Base-by-base conservation (phyloP, 2,797 vertebrate species). In the Avahi laniger region DNA sequence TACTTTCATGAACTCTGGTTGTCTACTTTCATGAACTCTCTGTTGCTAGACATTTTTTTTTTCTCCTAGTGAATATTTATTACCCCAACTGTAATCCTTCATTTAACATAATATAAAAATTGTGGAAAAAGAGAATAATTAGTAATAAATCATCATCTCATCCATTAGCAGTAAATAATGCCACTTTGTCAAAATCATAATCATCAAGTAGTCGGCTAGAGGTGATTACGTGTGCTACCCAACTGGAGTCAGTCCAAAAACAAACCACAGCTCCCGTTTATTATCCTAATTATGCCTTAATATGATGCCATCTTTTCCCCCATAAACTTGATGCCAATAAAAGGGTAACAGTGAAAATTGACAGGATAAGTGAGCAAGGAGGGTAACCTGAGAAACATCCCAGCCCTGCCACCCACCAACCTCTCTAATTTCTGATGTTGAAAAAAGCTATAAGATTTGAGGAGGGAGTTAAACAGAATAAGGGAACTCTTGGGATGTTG, bases 91-190 rank as follows among this genome's bases (percentile, higher is more conserved):
- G 89, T 93, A 98, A 96, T 96, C 95, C 93, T 97, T 97, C 96
- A 96, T 97, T 97, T 93, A 96, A 95, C 97, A 98, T 98, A 96
- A 97, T 97, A 97, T 94, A 95, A 97, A 98, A 98, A 98, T 96
- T 96, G 96, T 97, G 97, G 97, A 95, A 95, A 97, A 98, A 96
- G 95, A 97, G 92, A 94, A 96, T 95, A 98, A 95, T 96, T 97
- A 97, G 96, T 97, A 96, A 98, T 98, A 98, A 98, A 98, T 98
- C 97, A 98, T 97, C 97, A 97, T 98, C 94, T 97, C 96, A 95
- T 95, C 97, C 96, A 98, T 98, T 98, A 98, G 96, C 95, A 96
- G 97, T 97, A 98, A 98, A 98, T 98, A 98, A 98, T 97, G 95
- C 96, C 95, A 98, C 97, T 98, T 98, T 97, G 97, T 98, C 97